Percentiles rank a stretch among this genome's conserved stretches.
Evolutionary conservation across 2,888 invertebrate species (phyloP).

Genomic region (Drosophila hamatofila): DNA sequence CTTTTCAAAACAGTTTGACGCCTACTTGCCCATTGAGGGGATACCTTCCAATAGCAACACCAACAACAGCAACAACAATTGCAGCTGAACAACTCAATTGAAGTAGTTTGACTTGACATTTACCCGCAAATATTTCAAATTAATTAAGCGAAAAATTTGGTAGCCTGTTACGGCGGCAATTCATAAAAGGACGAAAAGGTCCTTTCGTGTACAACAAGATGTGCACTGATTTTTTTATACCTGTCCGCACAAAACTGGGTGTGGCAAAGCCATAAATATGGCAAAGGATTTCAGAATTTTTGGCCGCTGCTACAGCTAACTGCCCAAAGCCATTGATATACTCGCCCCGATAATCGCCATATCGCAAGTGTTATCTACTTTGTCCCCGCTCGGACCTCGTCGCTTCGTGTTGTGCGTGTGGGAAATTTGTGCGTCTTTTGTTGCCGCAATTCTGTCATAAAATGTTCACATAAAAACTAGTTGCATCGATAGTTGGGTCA

Average conservation of each 20-base stretch:
- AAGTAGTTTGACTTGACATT: conserved; percentile 48
- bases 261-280: conserved; percentile 63
- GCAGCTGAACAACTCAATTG: conserved; percentile 71
- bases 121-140: conserved; percentile 69
- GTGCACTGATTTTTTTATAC: conserved; percentile 57
- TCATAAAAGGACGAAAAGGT: conserved; percentile 44
- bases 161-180: conserved; percentile 53
- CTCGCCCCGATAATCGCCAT: conserved; percentile 54
- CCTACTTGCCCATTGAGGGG: conserved; percentile 55
- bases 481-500: conserved; percentile 18
- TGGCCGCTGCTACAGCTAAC: neutral
- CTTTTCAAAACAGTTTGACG: conserved; percentile 66
- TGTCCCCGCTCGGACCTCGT: conserved; percentile 6
- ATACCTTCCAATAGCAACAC: conserved; percentile 11
- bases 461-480: conserved; percentile 57
- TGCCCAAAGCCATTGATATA: conserved; percentile 58
- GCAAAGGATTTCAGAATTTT: conserved; percentile 53
- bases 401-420: conserved; percentile 37
- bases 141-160: conserved; percentile 76
- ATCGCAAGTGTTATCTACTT: conserved; percentile 43
- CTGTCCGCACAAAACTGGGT: conserved; percentile 55
- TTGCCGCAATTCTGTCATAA: conserved; percentile 61
- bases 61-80: neutral
- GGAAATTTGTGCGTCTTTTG: conserved; percentile 58
- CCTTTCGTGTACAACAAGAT: conserved; percentile 39